phyloP scores from a whole-genome alignment of 2,888 invertebrate species.

The Sinelater perroti region DNA sequence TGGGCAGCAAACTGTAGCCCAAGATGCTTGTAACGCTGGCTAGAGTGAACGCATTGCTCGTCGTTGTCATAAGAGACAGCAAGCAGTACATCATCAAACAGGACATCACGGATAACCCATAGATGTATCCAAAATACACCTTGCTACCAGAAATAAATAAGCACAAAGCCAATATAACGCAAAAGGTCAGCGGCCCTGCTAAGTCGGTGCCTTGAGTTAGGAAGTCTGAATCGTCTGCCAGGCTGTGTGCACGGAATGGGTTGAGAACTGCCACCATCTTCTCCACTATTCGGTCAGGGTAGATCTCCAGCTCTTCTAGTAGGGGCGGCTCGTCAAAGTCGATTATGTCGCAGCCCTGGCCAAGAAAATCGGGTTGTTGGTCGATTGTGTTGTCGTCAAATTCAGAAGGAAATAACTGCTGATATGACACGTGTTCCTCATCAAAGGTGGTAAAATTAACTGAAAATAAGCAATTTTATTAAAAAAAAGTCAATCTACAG shows the following conservation, averaged over 20 bases:
- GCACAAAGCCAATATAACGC: slow-evolving; percentile 74
- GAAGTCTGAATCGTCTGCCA: slow-evolving; percentile 79
- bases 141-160: slow-evolving; percentile 78
- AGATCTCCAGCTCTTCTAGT: slow-evolving; percentile 90
- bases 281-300: slow-evolving; percentile 85
- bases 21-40: slow-evolving; percentile 86
- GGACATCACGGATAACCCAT: slow-evolving; percentile 89
- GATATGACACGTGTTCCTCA: no score
- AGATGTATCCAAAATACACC: slow-evolving; percentile 92
- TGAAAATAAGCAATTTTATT: no score
- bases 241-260: slow-evolving; percentile 77
- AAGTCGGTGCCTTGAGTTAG: slow-evolving; percentile 86
- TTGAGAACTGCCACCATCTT: slow-evolving; percentile 91
- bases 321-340: slow-evolving; percentile 78
- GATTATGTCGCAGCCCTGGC: slow-evolving; percentile 27
- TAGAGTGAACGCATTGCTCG: slow-evolving; percentile 73
- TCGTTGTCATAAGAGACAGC: slow-evolving; percentile 78
- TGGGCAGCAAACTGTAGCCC: slow-evolving; percentile 92
- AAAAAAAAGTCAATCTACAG: no score
- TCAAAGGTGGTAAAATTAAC: no score
- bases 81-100: slow-evolving; percentile 90
- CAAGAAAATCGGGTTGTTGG: no score
- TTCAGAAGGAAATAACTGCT: no score
- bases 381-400: no score
- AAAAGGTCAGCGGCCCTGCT: slow-evolving; percentile 92